Evolutionary conservation across 2,797 vertebrate genomes (phyloP).

Genomic region (Arctocebus calabarensis): DNA sequence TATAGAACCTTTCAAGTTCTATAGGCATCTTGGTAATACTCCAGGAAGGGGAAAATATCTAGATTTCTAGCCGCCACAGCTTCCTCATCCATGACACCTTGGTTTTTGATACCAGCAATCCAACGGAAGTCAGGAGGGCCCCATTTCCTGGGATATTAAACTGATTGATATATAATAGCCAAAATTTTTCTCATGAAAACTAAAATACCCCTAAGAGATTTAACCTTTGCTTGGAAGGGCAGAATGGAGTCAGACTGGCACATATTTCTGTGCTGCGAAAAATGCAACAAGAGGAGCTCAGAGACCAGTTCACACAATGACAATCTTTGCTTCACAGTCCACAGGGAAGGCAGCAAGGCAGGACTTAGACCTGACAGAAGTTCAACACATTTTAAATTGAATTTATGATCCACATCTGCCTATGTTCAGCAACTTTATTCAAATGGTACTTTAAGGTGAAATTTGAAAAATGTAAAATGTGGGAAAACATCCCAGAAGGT

Average conservation of each 20-base stretch:
- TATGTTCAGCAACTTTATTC: not conserved
- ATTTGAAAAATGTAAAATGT: not conserved
- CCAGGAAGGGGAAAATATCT: not conserved
- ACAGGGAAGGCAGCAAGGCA: not conserved
- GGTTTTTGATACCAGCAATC: not conserved
- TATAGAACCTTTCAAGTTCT: not conserved
- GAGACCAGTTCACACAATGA: not conserved
- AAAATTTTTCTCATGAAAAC: conserved; percentile 1
- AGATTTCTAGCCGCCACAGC: not conserved
- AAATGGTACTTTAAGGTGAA: not conserved
- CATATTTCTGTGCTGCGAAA: conserved; percentile 22
- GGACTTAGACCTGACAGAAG: not conserved
- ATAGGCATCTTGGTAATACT: not conserved
- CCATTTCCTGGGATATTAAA: not conserved
- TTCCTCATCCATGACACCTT: not conserved
- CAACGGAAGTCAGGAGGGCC: not conserved
- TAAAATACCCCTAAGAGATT: not conserved
- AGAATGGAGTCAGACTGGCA: not conserved
- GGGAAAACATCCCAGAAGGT: not conserved
- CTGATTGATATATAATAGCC: not conserved
- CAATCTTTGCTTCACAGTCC: not conserved
- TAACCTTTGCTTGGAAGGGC: not conserved
- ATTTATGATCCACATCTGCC: not conserved
- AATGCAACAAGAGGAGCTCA: not conserved
- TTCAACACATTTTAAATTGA: not conserved